A percentile compares a stretch with the other conserved stretches of the same genome.
phyloP scores from a whole-genome alignment of 2,888 invertebrate species.

The Lamproptera curius region DNA sequence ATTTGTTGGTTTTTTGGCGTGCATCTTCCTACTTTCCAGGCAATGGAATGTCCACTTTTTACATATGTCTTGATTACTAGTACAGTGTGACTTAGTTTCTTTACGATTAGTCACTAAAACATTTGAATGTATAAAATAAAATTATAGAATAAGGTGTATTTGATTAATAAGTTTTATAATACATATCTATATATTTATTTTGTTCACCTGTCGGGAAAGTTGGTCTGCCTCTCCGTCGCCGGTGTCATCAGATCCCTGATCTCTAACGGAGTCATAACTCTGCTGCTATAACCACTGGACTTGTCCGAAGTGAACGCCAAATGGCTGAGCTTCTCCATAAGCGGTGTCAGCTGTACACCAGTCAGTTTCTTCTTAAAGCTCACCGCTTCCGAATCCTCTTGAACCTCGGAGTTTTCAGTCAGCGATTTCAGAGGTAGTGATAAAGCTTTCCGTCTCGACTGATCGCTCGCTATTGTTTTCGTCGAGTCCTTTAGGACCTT shows the following conservation, averaged over 20 bases:
- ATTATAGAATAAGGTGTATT: too few relatives aligned
- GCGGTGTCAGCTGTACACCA: slow-evolving; percentile 86
- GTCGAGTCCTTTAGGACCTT: slow-evolving; percentile 55
- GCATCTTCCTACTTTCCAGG: too few relatives aligned
- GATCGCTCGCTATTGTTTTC: slow-evolving; percentile 50
- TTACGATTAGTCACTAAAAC: too few relatives aligned
- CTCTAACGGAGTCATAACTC: slow-evolving; percentile 81
- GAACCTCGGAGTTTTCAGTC: slow-evolving; percentile 59
- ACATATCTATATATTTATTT: too few relatives aligned
- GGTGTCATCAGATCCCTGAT: slow-evolving; percentile 66
- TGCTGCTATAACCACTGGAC: slow-evolving; percentile 83
- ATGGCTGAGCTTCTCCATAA: slow-evolving; percentile 89
- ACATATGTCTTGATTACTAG: too few relatives aligned
- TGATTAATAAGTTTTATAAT: too few relatives aligned
- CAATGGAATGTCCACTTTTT: too few relatives aligned
- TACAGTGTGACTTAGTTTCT: too few relatives aligned
- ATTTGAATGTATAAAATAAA: too few relatives aligned
- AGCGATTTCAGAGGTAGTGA: slow-evolving; percentile 86
- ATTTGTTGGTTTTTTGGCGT: too few relatives aligned
- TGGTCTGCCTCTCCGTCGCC: slow-evolving; percentile 55
- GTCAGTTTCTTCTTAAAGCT: slow-evolving; percentile 76
- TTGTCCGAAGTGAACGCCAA: slow-evolving; percentile 81
- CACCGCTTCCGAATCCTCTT: slow-evolving; percentile 52
- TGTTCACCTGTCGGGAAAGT: slow-evolving; percentile 54
- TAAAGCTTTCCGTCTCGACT: slow-evolving; percentile 76